These are phyloP conservation scores for Heliconius cydno DNA, from an alignment of 2,888 invertebrate genomes.

Conservation along the genomic window DNA sequence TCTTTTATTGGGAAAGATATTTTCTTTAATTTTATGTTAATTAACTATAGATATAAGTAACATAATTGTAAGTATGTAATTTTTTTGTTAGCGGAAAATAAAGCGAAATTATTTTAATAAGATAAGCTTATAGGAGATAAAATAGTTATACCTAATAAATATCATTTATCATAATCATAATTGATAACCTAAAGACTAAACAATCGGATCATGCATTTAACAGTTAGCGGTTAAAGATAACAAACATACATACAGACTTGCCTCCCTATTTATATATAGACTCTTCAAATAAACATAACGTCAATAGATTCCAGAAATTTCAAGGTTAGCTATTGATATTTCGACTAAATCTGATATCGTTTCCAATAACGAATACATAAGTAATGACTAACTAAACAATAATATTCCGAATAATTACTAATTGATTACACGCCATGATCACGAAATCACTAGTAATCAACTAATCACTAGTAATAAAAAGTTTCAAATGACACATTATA, in stretches of 20 bases:
- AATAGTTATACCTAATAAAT: not conserved
- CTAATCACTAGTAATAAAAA: too few species aligned
- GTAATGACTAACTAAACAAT: not conserved
- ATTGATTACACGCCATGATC: not conserved
- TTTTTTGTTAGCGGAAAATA: too few species aligned
- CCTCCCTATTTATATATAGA: not conserved
- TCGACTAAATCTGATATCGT: not conserved
- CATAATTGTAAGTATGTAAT: too few species aligned
- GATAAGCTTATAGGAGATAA: not conserved
- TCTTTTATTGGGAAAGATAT: not conserved
- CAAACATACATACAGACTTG: not conserved
- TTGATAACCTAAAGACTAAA: not conserved
- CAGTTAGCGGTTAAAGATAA: not conserved
- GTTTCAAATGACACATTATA: too few species aligned
- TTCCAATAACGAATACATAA: not conserved
- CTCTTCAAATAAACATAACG: conserved; percentile 1
- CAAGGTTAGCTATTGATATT: conserved; percentile 2
- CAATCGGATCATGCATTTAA: not conserved
- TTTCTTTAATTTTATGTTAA: too few species aligned
- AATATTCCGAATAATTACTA: conserved; percentile 7
- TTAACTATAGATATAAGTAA: too few species aligned
- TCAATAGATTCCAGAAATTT: conserved; percentile 3
- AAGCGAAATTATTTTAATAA: not conserved
- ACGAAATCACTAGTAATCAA: not conserved
- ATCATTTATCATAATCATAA: not conserved